phyloP scores from a whole-genome alignment of 1,140 invertebrate species.

The Drosophila subpulchrella region DNA sequence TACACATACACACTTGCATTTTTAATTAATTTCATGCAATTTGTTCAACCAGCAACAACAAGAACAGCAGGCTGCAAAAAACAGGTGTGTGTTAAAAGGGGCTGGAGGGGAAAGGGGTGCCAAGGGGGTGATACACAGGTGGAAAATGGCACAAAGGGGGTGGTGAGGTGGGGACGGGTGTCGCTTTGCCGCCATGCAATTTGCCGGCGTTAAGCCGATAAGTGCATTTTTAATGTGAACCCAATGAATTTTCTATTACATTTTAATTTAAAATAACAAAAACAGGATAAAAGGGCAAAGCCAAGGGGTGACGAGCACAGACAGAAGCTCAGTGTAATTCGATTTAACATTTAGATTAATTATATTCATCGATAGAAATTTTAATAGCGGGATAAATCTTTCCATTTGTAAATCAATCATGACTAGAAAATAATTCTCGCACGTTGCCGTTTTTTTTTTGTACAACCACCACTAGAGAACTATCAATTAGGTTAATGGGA shows the following conservation, averaged over 20 bases:
- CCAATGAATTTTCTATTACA: constrained; percentile 82
- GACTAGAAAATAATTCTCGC: constrained; percentile 48
- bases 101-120: constrained; percentile 6
- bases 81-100: constrained; percentile 14
- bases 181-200: constrained; percentile 58
- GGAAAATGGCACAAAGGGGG: neutral
- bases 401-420: constrained; percentile 67
- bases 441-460: neutral
- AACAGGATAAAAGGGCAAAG: neutral
- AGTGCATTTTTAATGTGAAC: constrained; percentile 80
- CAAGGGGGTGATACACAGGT: neutral
- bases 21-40: constrained; percentile 83
- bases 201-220: constrained; percentile 77
- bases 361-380: constrained; percentile 65
- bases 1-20: constrained; percentile 61
- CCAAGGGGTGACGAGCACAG: constrained; percentile 1
- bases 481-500: constrained; percentile 76
- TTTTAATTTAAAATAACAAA: constrained; percentile 82
- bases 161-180: constrained; percentile 1
- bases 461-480: constrained; percentile 32
- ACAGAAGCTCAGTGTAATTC: constrained; percentile 54
- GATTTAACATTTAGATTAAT: constrained; percentile 82
- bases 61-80: constrained; percentile 24
- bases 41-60: constrained; percentile 55
- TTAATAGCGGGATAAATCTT: constrained; percentile 69